Base-by-base conservation (phyloP, 1,140 invertebrate species). In the Theocolax elegans region DNA sequence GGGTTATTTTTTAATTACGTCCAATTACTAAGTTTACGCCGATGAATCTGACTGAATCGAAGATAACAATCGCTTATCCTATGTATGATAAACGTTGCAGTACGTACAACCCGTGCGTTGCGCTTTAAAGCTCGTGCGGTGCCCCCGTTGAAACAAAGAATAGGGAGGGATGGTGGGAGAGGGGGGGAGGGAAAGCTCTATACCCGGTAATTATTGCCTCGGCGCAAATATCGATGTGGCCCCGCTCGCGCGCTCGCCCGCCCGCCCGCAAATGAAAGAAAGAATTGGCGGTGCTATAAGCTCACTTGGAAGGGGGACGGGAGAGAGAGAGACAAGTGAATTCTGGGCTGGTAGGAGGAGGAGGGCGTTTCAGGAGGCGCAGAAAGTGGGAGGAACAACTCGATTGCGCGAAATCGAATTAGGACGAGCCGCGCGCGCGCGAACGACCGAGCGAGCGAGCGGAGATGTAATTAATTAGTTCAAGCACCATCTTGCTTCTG, bases 401-500 rank as follows among this genome's bases (percentile, higher is more conserved):
- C 78, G 77, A 79, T 84, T 81, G 80, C 70, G 76, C 74, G 77
- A 78, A 79, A 85, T 84, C 81, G 80, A 83, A 81, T 85, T 81
- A 81, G 74, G 75, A 76, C 71, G 44, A 62, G 65, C 42, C n/a
- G n/a, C n/a, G n/a, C n/a, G n/a, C n/a, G n/a, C n/a, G n/a, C n/a
- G n/a, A n/a, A n/a, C n/a, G 4, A 4, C 31, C 10, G 31, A 35
- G 31, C 31, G 31, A 35, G 56, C 48, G 54, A 73, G 53, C 67
- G 71, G 70, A 78, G 77, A 82, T 80, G 80, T 79, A 81, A 85
- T 85, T 85, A 83, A 85, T 86, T 83, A 83, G 80, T 83, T 83
- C 78, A 74, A 74, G 69, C 76, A 74, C 73, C 81, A 75, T 80
- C 74, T 80, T 83, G 82, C 72, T 75, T 56, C 73, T 75, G 81